Base-by-base conservation (phyloP, 2,113 vertebrate species). In the Microtus pennsylvanicus region DNA sequence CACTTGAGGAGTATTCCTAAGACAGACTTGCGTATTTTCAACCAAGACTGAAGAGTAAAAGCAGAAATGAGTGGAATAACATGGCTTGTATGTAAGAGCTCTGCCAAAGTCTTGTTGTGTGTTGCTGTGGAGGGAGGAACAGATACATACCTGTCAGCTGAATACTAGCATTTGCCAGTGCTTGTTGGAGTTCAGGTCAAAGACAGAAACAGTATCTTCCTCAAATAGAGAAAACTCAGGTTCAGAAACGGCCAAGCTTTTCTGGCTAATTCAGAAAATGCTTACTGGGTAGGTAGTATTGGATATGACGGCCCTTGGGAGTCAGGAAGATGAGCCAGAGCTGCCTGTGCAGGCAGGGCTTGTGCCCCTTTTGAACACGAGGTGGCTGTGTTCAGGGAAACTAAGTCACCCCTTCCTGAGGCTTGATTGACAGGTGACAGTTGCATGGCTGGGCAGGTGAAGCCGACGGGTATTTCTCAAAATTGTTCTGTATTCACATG, bases 401-500 rank as follows among this genome's bases (percentile, higher is more conserved):
- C 67, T 21, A 16, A 42, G 12, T 87, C 42, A 50, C 16, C 42
- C 30, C 26, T 61, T 65, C 16, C 22, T 0, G 26, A 58, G 38
- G 74, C 1, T 61, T 33, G 24, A 5, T 19, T 13, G 0, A 21
- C 70, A 22, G 70, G 70, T 38, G 70, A 38, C n/a, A 69, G 50
- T 21, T 17, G 16, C 24, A n/a, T 13, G 58, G 67, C 14, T 1
- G 14, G 28, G 26, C 9, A 21, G 28, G 35, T 7, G 50, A 78
- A 33, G 45, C 4, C 0, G 35, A 24, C 16, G 2, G n/a, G 12
- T 10, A 22, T 65, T 8, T 38, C 13, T 7, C 52, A 10, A 45
- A 67, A 21, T 5, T 10, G 5, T 45, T 65, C 33, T 26, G 0
- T 1, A 65, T 8, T 33, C 2, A 8, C 7, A 13, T n/a, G 3